These are phyloP conservation scores for Lordiphosa mommai DNA, from an alignment of 1,140 invertebrate species.

Conservation along the genomic window DNA sequence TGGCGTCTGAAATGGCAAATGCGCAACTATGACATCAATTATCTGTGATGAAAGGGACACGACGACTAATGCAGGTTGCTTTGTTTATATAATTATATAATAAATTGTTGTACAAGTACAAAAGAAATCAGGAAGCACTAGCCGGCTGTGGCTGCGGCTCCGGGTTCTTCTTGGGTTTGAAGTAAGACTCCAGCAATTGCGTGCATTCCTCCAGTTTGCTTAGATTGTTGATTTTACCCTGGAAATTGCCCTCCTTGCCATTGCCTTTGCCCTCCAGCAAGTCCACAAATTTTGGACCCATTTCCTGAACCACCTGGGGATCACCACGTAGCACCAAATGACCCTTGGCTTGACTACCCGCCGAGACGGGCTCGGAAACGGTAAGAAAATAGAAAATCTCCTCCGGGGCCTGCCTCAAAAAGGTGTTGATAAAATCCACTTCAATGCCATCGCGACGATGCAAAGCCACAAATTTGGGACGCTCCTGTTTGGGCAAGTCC, in stretches of 20 bases:
- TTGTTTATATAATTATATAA: too few relatives aligned
- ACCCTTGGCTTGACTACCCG: conserved; percentile 81
- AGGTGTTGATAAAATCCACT: conserved; percentile 85
- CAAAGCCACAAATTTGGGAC: conserved; percentile 82
- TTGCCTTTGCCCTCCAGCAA: conserved; percentile 84
- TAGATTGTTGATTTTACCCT: conserved; percentile 83
- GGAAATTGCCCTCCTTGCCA: conserved; percentile 82
- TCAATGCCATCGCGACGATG: conserved; percentile 87
- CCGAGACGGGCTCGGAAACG: conserved; percentile 83
- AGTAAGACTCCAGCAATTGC: conserved; percentile 72
- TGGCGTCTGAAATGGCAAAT: conserved; percentile 86
- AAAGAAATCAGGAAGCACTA: conserved; percentile 21
- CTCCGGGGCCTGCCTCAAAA: conserved; percentile 84
- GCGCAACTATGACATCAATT: conserved; percentile 89
- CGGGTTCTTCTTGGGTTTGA: conserved; percentile 78
- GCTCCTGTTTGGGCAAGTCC: conserved; percentile 64
- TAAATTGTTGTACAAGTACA: not conserved
- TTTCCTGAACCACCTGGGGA: conserved; percentile 76
- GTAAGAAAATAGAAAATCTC: conserved; percentile 84
- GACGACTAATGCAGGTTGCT: not conserved
- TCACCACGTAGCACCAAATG: conserved; percentile 84
- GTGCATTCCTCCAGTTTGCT: conserved; percentile 79
- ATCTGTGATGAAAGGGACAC: conserved; percentile 47
- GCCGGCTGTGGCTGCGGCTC: conserved; percentile 10
- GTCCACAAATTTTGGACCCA: conserved; percentile 82